phyloP scores from a whole-genome alignment of 23 tunicate species.

The Styela clava region DNA sequence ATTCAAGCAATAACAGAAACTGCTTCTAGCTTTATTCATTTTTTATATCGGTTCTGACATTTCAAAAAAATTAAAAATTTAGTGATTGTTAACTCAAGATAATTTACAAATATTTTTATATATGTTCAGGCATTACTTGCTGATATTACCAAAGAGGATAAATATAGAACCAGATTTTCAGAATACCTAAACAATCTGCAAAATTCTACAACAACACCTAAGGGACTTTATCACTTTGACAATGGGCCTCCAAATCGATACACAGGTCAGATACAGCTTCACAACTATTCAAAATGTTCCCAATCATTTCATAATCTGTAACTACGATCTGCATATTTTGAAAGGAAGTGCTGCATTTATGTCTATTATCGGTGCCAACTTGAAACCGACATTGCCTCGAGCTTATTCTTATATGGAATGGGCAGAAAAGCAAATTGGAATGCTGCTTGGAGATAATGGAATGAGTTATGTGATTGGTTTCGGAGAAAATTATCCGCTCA shows the following conservation, averaged over 20 bases:
- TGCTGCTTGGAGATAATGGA: constrained; percentile 60
- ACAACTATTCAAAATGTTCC: too few relatives aligned
- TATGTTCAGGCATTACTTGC: constrained; percentile 68
- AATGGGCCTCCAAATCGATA: constrained; percentile 70
- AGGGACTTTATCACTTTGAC: constrained; percentile 59
- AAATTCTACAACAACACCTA: constrained; percentile 49
- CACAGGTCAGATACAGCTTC: constrained; percentile 58
- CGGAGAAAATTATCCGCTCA: constrained; percentile 63
- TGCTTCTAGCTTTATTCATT: too few relatives aligned
- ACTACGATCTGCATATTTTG: too few relatives aligned
- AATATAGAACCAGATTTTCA: constrained; percentile 37
- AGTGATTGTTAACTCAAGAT: too few relatives aligned
- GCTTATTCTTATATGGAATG: constrained; percentile 38
- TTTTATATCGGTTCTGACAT: too few relatives aligned
- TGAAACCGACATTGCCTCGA: constrained; percentile 51
- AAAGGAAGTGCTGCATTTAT: constrained; percentile 75
- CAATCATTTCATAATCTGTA: too few relatives aligned
- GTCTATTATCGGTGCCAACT: constrained; percentile 34
- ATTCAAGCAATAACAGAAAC: too few relatives aligned
- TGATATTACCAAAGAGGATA: constrained; percentile 65
- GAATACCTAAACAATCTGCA: constrained; percentile 52
- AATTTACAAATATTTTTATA: not conserved
- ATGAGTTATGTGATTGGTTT: constrained; percentile 85
- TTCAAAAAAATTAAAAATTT: too few relatives aligned
- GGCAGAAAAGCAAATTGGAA: constrained; percentile 57